phyloP scores from a whole-genome alignment of 2,113 vertebrate genomes.

The Callipepla californica region DNA sequence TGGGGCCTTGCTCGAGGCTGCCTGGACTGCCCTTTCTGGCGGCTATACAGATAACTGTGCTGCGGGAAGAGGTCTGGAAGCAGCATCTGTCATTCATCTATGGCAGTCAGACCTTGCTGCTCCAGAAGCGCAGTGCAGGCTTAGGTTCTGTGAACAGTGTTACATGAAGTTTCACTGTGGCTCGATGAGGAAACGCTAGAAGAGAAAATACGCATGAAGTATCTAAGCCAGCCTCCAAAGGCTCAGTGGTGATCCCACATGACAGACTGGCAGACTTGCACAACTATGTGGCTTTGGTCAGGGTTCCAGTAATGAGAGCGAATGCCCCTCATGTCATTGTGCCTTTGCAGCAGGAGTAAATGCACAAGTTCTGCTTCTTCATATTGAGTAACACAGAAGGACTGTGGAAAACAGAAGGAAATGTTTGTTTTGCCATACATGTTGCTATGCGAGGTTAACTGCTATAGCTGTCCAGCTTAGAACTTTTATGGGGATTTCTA shows the following conservation, averaged over 20 bases:
- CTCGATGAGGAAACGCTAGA: not conserved
- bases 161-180: not conserved
- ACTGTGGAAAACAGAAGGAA: not conserved
- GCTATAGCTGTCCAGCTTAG: not conserved
- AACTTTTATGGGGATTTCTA: not conserved
- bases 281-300: not conserved
- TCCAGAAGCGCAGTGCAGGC: no score
- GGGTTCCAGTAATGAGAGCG: not conserved
- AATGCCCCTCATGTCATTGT: not conserved
- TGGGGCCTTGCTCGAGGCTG: no score
- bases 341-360: not conserved
- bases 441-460: not conserved
- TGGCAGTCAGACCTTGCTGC: no score
- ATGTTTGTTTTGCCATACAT: not conserved
- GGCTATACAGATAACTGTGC: no score
- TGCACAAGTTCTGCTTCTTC: no score
- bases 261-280: not conserved
- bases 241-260: not conserved
- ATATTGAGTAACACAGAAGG: not conserved
- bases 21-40: no score
- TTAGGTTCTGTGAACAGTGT: not conserved
- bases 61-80: no score
- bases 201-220: not conserved
- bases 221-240: no score
- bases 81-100: no score